These are phyloP conservation scores for Syncerus caffer DNA, from an alignment of 2,797 vertebrate genomes.

Conservation along the genomic window DNA sequence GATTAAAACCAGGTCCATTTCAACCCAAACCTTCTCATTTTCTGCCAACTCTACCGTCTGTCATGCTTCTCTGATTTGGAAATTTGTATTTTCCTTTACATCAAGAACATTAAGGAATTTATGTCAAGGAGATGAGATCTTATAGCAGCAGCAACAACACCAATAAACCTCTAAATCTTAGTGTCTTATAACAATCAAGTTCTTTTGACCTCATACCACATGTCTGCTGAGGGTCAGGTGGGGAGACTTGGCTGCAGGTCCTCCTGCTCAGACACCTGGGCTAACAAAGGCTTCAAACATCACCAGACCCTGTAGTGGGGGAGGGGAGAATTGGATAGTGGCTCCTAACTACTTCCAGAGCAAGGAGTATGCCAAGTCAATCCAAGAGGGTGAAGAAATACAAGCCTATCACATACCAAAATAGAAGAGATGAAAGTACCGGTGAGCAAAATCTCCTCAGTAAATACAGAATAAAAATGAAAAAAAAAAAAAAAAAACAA, in stretches of 20 bases:
- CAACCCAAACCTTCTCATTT: not conserved
- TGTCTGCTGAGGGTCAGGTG: too few relatives aligned
- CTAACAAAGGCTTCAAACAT: not conserved
- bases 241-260: rapidly evolving
- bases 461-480: not conserved
- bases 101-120: not conserved
- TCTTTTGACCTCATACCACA: too few relatives aligned
- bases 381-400: not conserved
- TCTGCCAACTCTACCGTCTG: not conserved
- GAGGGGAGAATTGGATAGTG: not conserved
- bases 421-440: not conserved
- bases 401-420: rapidly evolving
- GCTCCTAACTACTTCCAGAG: not conserved
- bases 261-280: not conserved
- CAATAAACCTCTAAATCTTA: not conserved
- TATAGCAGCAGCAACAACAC: not conserved
- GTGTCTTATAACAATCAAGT: not conserved
- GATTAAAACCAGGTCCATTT: not conserved
- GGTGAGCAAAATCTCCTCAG: not conserved
- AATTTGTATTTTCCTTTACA: not conserved
- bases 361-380: too few relatives aligned
- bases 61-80: not conserved
- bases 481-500: not conserved
- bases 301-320: rapidly evolving
- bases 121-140: not conserved